Evolutionary conservation across 2,797 vertebrate genomes (phyloP), one percentile per base, ranked within the genome.

Genomic region (Dallia pectoralis): DNA sequence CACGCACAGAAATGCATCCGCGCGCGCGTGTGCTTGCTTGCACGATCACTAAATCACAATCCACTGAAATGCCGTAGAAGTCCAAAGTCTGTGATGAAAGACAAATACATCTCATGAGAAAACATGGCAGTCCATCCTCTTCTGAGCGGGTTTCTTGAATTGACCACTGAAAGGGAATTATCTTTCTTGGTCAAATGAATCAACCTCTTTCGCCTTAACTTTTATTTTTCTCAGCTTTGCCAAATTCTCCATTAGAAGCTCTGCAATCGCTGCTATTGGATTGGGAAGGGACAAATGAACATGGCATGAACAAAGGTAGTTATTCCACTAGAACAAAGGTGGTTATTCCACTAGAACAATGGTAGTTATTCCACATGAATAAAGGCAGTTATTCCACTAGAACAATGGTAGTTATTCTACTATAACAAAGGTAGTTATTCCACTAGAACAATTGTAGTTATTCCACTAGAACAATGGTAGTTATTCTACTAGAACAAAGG

Each of bases 61-160:
- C 19, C 25, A 36, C 69, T 74, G 29, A 51, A 76, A 76, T 72
- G 11, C 27, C 76, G 65, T 73, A 12, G 22, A 25, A 59, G 66
- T 66, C 30, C 48, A 53, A 11, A 73, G 48, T 63, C 74, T 49
- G 25, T 51, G 9, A 27, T 44, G 40, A 25, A 44, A 44, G 66
- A 67, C 40, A 67, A 48, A 67, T 67, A 40, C 7, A 27, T 40
- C 48, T 47, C 22, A 18, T 25, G 19, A 44, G 6, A 48, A 67
- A 67, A 6, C 66, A 15, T 27, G 6, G 7, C 19, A 25, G 22
- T 59, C 53, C 12, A 25, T 59, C 53, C 22, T 59, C 53, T 9
- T 59, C 53, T 59, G 53, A 59, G 53, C 22, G 22, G 53, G 53
- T 19, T 53, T 53, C n/a, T 53, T 22, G 18, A n/a, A 32, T 16